phyloP scores from a whole-genome alignment of 2,888 invertebrate species.

The Seira ritae region DNA sequence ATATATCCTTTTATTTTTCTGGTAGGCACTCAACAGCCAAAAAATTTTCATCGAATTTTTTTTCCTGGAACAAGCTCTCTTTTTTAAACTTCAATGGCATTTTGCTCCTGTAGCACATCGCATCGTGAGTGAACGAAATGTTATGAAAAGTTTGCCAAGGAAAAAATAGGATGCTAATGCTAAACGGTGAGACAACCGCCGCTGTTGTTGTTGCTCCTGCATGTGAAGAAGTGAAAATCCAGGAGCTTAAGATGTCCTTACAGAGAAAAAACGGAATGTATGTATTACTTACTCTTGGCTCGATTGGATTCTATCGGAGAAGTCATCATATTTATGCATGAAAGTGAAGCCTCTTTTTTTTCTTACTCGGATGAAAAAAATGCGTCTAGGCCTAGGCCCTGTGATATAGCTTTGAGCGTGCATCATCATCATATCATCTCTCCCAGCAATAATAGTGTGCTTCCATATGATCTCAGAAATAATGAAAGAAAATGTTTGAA shows the following conservation, averaged over 20 bases:
- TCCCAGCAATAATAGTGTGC: conserved; percentile 1
- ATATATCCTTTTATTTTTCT: conserved; percentile 11
- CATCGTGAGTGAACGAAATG: conserved; percentile 15
- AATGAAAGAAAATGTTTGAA: conserved; percentile 61
- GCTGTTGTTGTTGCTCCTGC: background rate
- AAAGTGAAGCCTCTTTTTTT: conserved; percentile 4
- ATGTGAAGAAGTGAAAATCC: conserved; percentile 52
- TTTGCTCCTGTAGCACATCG: conserved; percentile 1
- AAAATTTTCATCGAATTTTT: background rate
- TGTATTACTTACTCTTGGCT: conserved; percentile 1
- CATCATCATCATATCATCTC: too few relatives aligned
- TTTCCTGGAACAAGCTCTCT: background rate
- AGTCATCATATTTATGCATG: conserved; percentile 14
- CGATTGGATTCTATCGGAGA: background rate
- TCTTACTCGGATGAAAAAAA: background rate
- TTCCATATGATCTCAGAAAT: conserved; percentile 36
- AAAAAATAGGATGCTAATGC: conserved; percentile 28
- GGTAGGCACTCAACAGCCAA: conserved; percentile 1
- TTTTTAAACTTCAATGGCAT: conserved; percentile 16
- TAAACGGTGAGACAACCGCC: conserved; percentile 35
- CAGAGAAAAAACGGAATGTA: conserved; percentile 3
- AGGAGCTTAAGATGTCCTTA: conserved; percentile 50
- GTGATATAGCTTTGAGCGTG: background rate
- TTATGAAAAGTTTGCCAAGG: conserved; percentile 29
- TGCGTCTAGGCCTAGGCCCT: background rate